phyloP scores from a whole-genome alignment of 1,140 invertebrate species.

The Diachasma alloeum region DNA sequence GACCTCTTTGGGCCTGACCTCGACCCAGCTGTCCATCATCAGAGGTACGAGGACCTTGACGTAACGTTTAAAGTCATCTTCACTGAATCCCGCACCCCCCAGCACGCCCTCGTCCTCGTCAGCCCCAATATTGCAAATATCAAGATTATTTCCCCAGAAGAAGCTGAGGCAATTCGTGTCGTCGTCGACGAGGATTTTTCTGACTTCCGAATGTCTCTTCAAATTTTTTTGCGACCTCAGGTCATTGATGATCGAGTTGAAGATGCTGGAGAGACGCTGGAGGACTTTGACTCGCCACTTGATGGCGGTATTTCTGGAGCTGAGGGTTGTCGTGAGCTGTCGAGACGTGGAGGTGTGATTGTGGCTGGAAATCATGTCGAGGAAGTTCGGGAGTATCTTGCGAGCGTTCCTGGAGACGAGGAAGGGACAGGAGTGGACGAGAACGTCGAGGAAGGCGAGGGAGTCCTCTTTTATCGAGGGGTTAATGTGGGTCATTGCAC shows the following conservation, averaged over 20 bases:
- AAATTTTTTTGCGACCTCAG: constrained; percentile 25
- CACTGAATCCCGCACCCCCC: neutral
- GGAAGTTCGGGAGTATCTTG: constrained; percentile 78
- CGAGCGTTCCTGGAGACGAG: constrained; percentile 72
- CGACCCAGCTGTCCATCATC: constrained; percentile 77
- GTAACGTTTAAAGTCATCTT: constrained; percentile 60
- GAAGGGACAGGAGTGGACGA: constrained; percentile 70
- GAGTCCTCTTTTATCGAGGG: constrained; percentile 82
- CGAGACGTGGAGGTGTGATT: constrained; percentile 70
- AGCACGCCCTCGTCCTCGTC: constrained; percentile 30
- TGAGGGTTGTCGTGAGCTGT: constrained; percentile 71
- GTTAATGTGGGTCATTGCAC: constrained; percentile 88
- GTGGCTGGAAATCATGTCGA: constrained; percentile 80
- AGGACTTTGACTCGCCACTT: constrained; percentile 81
- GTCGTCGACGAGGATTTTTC: constrained; percentile 28
- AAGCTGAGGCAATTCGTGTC: constrained; percentile 37
- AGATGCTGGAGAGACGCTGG: constrained; percentile 70
- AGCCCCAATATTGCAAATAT: constrained; percentile 35
- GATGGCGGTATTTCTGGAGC: constrained; percentile 73
- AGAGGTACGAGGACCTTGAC: constrained; percentile 73
- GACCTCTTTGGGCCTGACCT: constrained; percentile 68
- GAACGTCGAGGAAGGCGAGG: constrained; percentile 76
- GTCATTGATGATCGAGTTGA: constrained; percentile 61
- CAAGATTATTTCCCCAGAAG: constrained; percentile 36
- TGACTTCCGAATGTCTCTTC: neutral